Percentiles rank a stretch among this genome's conserved stretches.
Conservation (phyloP, 1,140 invertebrate genomes). For the Mycetomoellerius zeteki region DNA sequence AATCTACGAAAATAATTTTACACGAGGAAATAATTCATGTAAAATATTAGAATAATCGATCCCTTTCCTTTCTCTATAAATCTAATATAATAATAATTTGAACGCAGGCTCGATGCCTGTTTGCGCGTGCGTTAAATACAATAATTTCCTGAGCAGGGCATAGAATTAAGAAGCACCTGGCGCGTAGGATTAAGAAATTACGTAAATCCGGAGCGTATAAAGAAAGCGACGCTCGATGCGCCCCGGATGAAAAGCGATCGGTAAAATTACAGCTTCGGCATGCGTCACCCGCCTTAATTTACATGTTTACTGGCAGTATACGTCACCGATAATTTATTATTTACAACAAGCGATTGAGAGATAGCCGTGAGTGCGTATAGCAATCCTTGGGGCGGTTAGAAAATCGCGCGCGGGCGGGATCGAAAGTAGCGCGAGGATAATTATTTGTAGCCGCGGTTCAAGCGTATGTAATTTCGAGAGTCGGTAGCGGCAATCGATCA, state of each 20-base stretch:
- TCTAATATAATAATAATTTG: background rate
- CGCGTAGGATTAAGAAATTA: slow-evolving; percentile 51
- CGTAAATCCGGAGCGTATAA: slow-evolving; percentile 25
- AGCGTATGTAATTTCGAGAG: slow-evolving; percentile 78
- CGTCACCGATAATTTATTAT: slow-evolving; percentile 68
- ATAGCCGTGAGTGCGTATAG: slow-evolving; percentile 50
- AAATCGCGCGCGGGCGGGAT: slow-evolving; percentile 72
- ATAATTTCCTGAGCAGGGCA: slow-evolving; percentile 9
- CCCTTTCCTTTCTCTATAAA: background rate
- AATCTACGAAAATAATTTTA: background rate
- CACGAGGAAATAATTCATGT: background rate
- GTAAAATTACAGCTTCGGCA: slow-evolving; percentile 30
- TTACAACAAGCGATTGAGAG: slow-evolving; percentile 63
- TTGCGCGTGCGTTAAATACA: slow-evolving; percentile 1
- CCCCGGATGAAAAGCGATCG: slow-evolving; percentile 19
- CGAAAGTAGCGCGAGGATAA: slow-evolving; percentile 72
- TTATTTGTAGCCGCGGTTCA: slow-evolving; percentile 74
- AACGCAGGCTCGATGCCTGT: background rate
- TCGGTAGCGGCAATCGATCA: slow-evolving; percentile 81
- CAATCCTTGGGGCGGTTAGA: slow-evolving; percentile 12
- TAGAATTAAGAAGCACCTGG: background rate
- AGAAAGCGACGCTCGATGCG: background rate
- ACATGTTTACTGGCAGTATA: slow-evolving; percentile 20
- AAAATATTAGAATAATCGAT: background rate
- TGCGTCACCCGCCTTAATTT: slow-evolving; percentile 61